Evolutionary conservation across 2,797 vertebrate genomes (phyloP).

Genomic region (Coranthus polyacanthus): DNA sequence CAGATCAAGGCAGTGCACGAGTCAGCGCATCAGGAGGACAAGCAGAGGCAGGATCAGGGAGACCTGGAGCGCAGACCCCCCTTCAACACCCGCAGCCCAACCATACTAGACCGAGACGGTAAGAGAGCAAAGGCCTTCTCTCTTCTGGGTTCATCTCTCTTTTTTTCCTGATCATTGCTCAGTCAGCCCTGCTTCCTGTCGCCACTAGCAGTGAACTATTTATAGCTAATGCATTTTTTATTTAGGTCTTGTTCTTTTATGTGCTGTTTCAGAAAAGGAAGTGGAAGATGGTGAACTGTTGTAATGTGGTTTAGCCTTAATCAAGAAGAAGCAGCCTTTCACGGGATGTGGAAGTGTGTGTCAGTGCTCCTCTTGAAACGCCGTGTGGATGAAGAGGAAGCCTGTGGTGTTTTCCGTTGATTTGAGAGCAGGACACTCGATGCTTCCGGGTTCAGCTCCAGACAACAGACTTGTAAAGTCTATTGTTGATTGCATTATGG

Average conservation of each 20-base stretch:
- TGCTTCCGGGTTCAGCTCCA: conserved; percentile 38
- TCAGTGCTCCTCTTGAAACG: no score
- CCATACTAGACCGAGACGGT: conserved; percentile 93
- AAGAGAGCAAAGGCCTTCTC: conserved; percentile 38
- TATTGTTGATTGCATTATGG: conserved; percentile 37
- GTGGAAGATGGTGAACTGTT: no score
- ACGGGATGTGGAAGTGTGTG: no score
- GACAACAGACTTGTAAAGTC: conserved; percentile 47
- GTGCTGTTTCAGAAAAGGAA: no score
- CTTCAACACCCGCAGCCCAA: conserved; percentile 89
- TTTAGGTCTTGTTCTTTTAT: no score
- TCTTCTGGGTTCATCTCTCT: conserved; percentile 19
- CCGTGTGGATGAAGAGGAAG: no score
- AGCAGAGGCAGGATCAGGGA: conserved; percentile 93
- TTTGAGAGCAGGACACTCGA: conserved; percentile 25
- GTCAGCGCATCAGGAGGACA: conserved; percentile 93
- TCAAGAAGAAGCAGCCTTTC: conserved; percentile 37
- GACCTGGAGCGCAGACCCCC: conserved; percentile 88
- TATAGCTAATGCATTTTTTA: no score
- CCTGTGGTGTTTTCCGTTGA: no score
- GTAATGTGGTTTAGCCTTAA: conserved; percentile 30
- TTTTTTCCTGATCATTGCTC: conserved; percentile 10
- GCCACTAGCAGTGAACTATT: conserved; percentile 41
- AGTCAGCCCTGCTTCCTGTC: no score
- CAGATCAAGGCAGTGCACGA: conserved; percentile 97